Percentiles rank a stretch among this genome's conserved stretches.
phyloP scores from a whole-genome alignment of 92 coral and sea anemone genomes.

The Pocillopora meandrina region DNA sequence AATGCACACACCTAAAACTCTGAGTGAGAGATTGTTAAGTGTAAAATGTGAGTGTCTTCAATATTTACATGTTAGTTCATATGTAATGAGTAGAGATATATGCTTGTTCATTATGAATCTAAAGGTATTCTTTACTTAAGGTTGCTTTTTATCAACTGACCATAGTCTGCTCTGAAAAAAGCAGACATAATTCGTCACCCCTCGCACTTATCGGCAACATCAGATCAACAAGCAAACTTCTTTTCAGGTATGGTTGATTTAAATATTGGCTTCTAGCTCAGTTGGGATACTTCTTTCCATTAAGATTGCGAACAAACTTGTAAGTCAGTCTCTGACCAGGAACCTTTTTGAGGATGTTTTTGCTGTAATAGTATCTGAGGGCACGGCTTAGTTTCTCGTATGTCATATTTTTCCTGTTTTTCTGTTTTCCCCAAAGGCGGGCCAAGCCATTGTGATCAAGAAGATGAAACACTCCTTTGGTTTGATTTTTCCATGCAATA shows the following conservation, averaged over 20 bases:
- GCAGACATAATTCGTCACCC: no score
- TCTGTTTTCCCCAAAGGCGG: constrained; percentile 92
- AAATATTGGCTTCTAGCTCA: constrained; percentile 7
- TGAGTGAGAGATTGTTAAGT: no score
- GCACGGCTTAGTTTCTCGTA: constrained; percentile 98
- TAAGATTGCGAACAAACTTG: constrained; percentile 83
- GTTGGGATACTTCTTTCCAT: constrained; percentile 81
- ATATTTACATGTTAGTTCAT: no score
- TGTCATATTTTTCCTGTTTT: constrained; percentile 95
- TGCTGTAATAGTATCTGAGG: constrained; percentile 92
- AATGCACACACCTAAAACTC: no score
- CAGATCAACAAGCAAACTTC: background rate
- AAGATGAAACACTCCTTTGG: constrained; percentile 89
- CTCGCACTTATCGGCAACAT: no score
- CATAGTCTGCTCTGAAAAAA: no score
- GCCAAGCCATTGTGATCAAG: constrained; percentile 95
- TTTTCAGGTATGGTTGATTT: background rate
- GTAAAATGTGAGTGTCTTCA: no score
- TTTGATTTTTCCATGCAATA: constrained; percentile 93
- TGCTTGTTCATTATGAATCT: no score
- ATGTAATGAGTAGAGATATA: no score
- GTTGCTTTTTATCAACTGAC: no score
- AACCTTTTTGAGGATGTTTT: constrained; percentile 88
- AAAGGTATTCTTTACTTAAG: no score
- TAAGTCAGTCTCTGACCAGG: constrained; percentile 96